Evolutionary conservation across 2,888 invertebrate species (phyloP), one percentile per base, ranked within the genome.

Genomic region (Brassicogethes aeneus): DNA sequence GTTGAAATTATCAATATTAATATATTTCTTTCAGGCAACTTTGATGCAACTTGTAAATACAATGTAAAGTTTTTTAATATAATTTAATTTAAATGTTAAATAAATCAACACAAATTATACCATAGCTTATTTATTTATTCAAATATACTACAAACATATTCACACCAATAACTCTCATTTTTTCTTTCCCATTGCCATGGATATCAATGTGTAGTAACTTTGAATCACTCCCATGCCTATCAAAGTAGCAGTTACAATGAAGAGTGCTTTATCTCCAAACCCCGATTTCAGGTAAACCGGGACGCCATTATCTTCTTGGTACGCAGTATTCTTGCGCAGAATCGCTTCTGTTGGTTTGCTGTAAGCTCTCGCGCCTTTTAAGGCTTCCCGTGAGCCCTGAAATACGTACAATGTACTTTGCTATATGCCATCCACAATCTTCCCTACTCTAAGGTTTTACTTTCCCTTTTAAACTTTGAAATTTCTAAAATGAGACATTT

Each of bases 261-360:
- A 34, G 3, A 53, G 36, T 10, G 50, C 16, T 30, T 38, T 42
- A 37, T 55, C 55, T 5, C 30, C 12, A n/a, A 43, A 34, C 3
- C 54, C 52, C n/a, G 47, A 50, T 41, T 54, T 53, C 17, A 51
- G 17, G 38, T 54, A 46, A 39, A 54, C 45, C 33, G 55, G 55
- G 10, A 43, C 30, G 3, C 48, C 52, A 39, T 49, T 45, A 13
- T 51, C 48, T n/a, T 17, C 14, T 41, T 52, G 51, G 15, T 48
- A 53, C 33, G 36, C 34, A 29, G 45, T 42, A n/a, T 43, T 23
- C 29, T 41, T 43, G 10, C 33, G 36, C 38, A 37, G 42, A 14
- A 13, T 39, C 39, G 16, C 7, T 40, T 12, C 23, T 23, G 23
- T 23, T 23, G 23, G 10, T 10, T n/a, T n/a, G n/a, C n/a, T n/a